Base-by-base conservation (phyloP, 2,797 vertebrate genomes). In the Poeciliopsis paucimaculata region DNA sequence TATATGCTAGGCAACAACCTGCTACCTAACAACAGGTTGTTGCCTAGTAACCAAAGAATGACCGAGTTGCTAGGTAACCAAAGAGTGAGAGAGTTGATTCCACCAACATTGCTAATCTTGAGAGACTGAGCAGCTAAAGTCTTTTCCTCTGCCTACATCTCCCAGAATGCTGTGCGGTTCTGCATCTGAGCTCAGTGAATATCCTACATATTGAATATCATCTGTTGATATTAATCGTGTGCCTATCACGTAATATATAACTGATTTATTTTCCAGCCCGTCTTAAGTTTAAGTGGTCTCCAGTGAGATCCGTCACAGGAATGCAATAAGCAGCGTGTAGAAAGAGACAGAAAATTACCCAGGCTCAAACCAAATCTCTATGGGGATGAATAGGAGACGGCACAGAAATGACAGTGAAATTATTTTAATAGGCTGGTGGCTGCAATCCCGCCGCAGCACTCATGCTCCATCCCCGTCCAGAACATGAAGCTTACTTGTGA, bases 351-450 rank as follows among this genome's bases (percentile, higher is more conserved):
- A 81, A 82, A 91, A 83, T 73, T 49, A 75, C 53, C 70, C 36
- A 5, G 0, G 11, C 70, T 78, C 39, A 47, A 51, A 76, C 77
- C 77, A 85, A 85, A 80, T 82, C 77, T 88, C 78, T 36, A 73
- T 45, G 62, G 77, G 70, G 62, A 88, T 79, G 68, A 88, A 87
- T 23, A 51, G 75, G 43, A 81, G 72, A 82, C 70, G 80, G 79
- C 77, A 79, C 55, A 5, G 68, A 80, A 88, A 88, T 72, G 71
- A 82, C 79, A 85, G 80, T 78, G 84, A 88, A 86, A 89, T 88
- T 41, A 83, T 82, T 90, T 88, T 86, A 92, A 91, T 89, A 76
- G 81, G 45, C 77, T 79, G 0, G 75, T 74, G 84, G 81, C 89
- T 73, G 11, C 77, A 77, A 80, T 81, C 84, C 85, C 75, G 78